phyloP scores from a whole-genome alignment of 2,113 vertebrate species.

The Globicephala melas region DNA sequence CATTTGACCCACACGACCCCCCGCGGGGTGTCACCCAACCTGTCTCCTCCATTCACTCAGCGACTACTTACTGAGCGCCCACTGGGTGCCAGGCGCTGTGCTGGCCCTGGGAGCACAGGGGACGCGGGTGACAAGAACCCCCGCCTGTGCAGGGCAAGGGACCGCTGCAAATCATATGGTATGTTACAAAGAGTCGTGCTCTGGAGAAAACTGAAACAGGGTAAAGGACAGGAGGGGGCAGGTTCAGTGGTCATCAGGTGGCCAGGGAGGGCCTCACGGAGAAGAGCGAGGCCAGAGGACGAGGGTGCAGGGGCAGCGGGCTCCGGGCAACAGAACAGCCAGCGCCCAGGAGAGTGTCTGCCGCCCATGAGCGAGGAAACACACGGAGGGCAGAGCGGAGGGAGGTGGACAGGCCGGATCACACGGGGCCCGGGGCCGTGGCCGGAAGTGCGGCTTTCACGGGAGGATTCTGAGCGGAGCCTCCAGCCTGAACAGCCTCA shows the following conservation, averaged over 20 bases:
- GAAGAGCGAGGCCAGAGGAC: neutral
- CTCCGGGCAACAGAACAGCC: neutral
- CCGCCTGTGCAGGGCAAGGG: neutral
- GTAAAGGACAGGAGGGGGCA: neutral
- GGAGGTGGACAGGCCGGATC: neutral
- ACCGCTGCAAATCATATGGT: fast-evolving
- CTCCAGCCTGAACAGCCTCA: neutral
- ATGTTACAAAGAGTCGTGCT: fast-evolving
- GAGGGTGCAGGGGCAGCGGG: neutral
- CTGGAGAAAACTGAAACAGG: neutral
- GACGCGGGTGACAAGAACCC: neutral
- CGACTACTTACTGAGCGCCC: too few relatives aligned
- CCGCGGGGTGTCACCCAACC: neutral
- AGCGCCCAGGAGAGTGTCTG: neutral
- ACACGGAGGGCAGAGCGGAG: neutral
- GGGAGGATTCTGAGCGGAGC: neutral
- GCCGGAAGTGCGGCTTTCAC: neutral
- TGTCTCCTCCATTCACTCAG: fast-evolving
- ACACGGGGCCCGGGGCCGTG: fast-evolving
- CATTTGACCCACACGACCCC: neutral
- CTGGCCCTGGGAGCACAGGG: neutral
- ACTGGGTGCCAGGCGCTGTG: fast-evolving
- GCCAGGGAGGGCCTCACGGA: neutral
- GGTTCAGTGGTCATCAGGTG: neutral
- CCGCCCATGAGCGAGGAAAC: neutral